These are phyloP conservation scores for Eutrigla gurnardus DNA, from an alignment of 2,797 vertebrate genomes.

Conservation along the genomic window DNA sequence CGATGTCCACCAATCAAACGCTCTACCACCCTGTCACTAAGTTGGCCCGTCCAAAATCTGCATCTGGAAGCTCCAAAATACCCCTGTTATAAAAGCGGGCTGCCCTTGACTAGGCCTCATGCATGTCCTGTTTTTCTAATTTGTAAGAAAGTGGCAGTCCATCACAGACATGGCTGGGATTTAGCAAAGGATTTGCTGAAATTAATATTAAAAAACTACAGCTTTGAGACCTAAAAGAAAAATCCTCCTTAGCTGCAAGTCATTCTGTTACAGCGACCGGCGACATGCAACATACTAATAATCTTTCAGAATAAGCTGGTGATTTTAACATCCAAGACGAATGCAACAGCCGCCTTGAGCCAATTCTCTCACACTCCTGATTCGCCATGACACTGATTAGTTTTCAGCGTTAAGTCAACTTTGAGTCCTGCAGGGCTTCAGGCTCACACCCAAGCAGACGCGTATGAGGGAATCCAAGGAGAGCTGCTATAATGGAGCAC, in stretches of 20 bases:
- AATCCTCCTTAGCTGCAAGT: slow-evolving; percentile 44
- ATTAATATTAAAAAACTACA: slow-evolving; percentile 46
- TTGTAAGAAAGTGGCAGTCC: slow-evolving; percentile 47
- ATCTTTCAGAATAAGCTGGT: slow-evolving; percentile 36
- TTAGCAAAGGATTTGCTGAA: slow-evolving; percentile 51
- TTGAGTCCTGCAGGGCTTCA: slow-evolving; percentile 48
- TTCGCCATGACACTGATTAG: slow-evolving; percentile 53
- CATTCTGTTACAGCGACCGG: slow-evolving; percentile 23
- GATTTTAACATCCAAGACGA: slow-evolving; percentile 40
- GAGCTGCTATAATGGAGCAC: slow-evolving; percentile 18
- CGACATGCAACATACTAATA: slow-evolving; percentile 27
- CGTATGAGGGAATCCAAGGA: slow-evolving; percentile 38
- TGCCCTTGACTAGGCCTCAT: slow-evolving; percentile 72
- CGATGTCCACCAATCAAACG: slow-evolving; percentile 71
- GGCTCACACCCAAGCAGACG: slow-evolving; percentile 37
- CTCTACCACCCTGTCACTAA: slow-evolving; percentile 47
- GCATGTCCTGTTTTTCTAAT: slow-evolving; percentile 43
- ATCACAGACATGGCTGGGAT: slow-evolving; percentile 22
- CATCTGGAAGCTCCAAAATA: slow-evolving; percentile 65
- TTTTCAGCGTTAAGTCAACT: slow-evolving; percentile 49
- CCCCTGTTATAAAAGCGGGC: slow-evolving; percentile 67
- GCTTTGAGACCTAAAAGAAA: slow-evolving; percentile 35
- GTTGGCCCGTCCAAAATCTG: slow-evolving; percentile 51
- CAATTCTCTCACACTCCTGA: slow-evolving; percentile 24
- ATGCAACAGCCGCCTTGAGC: slow-evolving; percentile 36